phyloP scores from a whole-genome alignment of 1,140 invertebrate genomes.

The Globodera rostochiensis region DNA sequence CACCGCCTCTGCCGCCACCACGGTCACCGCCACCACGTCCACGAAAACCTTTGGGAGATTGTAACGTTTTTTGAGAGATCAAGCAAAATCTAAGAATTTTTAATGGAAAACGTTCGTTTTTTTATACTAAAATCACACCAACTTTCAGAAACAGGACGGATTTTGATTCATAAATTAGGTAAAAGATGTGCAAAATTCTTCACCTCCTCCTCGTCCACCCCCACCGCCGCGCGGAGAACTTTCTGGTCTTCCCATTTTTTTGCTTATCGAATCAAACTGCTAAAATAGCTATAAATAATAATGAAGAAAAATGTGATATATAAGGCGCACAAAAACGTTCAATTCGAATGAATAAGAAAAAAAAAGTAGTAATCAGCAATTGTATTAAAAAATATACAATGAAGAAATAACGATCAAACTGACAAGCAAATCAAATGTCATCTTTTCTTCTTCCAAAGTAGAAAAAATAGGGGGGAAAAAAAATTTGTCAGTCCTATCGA shows the following conservation, averaged over 20 bases:
- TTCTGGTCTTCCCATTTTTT: constrained; percentile 47
- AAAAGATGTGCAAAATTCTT: neutral
- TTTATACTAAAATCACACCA: too few relatives aligned
- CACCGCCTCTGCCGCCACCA: constrained; percentile 2
- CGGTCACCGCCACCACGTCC: constrained; percentile 15
- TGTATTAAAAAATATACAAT: constrained; percentile 12
- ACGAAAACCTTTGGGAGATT: neutral
- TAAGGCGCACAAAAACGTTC: too few relatives aligned
- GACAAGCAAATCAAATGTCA: constrained; percentile 1
- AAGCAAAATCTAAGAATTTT: too few relatives aligned
- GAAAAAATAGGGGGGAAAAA: neutral
- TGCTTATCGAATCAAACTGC: neutral
- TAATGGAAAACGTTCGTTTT: too few relatives aligned
- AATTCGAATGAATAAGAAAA: too few relatives aligned
- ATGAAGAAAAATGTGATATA: too few relatives aligned
- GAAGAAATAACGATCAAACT: constrained; percentile 11
- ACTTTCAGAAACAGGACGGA: too few relatives aligned
- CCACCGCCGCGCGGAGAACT: constrained; percentile 43
- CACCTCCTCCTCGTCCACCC: constrained; percentile 24
- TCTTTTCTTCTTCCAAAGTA: neutral
- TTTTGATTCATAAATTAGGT: too few relatives aligned
- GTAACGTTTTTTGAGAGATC: neutral
- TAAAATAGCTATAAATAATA: neutral
- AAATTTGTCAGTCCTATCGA: too few relatives aligned
- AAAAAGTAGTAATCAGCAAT: neutral